These are phyloP conservation scores for Pheosia tremula DNA, from an alignment of 2,888 invertebrate genomes.

Conservation along the genomic window DNA sequence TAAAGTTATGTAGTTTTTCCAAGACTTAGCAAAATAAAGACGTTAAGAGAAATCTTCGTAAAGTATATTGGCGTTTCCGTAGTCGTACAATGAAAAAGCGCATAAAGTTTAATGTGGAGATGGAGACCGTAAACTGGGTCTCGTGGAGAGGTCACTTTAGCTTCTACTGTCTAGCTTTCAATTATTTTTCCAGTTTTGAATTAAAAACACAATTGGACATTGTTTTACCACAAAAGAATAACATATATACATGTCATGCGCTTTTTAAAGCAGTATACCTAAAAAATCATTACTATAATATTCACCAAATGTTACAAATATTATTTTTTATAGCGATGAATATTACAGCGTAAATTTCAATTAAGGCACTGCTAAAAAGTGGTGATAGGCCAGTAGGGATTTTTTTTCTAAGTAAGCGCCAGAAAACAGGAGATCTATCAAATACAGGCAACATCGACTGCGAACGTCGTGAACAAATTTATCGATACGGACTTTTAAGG, in stretches of 20 bases:
- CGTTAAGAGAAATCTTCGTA: conserved; percentile 20
- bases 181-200: conserved; percentile 1
- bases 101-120: conserved; percentile 28
- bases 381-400: too few relatives aligned
- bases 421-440: not conserved
- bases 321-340: too few relatives aligned
- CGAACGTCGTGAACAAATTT: conserved; percentile 34
- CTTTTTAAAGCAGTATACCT: too few relatives aligned
- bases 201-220: not conserved
- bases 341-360: too few relatives aligned
- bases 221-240: too few relatives aligned
- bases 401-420: too few relatives aligned
- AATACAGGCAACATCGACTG: conserved; percentile 6
- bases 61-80: conserved; percentile 20
- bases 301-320: too few relatives aligned
- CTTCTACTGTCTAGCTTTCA: conserved; percentile 9
- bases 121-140: conserved; percentile 30
- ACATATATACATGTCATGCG: too few relatives aligned
- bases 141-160: conserved; percentile 25
- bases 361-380: not conserved
- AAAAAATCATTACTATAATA: too few relatives aligned
- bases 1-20: conserved; percentile 14
- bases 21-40: conserved; percentile 21
- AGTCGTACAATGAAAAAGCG: conserved; percentile 26
- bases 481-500: conserved; percentile 45